Evolutionary conservation across 2,797 vertebrate species (phyloP).

Genomic region (Gastrophryne carolinensis): DNA sequence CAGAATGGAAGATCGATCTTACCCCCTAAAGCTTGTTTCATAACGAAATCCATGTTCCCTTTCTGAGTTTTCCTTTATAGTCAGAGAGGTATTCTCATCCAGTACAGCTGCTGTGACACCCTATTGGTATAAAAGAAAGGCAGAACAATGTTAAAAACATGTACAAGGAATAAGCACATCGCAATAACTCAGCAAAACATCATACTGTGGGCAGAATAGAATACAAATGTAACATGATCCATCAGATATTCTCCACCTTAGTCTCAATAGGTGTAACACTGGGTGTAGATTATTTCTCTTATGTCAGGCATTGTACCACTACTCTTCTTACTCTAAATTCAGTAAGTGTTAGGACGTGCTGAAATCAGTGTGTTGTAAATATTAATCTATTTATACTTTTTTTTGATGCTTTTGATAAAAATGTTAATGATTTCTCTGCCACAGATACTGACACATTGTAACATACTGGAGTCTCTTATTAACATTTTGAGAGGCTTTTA

Average conservation of each 20-base stretch:
- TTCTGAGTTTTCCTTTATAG: slow-evolving; percentile 59
- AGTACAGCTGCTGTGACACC: slow-evolving; percentile 52
- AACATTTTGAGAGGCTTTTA: too few species aligned
- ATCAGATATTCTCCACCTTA: background rate
- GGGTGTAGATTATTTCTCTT: too few species aligned
- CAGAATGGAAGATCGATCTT: slow-evolving; percentile 58
- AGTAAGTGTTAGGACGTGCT: too few species aligned
- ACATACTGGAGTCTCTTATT: too few species aligned
- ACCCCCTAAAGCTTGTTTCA: slow-evolving; percentile 98
- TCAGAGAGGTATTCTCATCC: slow-evolving; percentile 69
- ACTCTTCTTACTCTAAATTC: too few species aligned
- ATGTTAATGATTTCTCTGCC: too few species aligned
- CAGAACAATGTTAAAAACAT: background rate
- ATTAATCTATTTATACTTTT: too few species aligned
- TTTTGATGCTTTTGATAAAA: too few species aligned
- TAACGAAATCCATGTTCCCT: slow-evolving; percentile 92
- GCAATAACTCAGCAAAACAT: background rate
- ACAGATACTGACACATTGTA: too few species aligned
- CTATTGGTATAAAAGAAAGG: background rate
- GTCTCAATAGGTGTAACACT: background rate
- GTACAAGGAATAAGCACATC: background rate
- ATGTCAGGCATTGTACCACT: too few species aligned
- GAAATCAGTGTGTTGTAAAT: too few species aligned
- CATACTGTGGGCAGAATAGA: background rate
- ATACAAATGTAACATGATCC: background rate